Evolutionary conservation across 2,113 vertebrate genomes (phyloP), one percentile per base, ranked within the genome.

Genomic region (Entelurus aequoreus): DNA sequence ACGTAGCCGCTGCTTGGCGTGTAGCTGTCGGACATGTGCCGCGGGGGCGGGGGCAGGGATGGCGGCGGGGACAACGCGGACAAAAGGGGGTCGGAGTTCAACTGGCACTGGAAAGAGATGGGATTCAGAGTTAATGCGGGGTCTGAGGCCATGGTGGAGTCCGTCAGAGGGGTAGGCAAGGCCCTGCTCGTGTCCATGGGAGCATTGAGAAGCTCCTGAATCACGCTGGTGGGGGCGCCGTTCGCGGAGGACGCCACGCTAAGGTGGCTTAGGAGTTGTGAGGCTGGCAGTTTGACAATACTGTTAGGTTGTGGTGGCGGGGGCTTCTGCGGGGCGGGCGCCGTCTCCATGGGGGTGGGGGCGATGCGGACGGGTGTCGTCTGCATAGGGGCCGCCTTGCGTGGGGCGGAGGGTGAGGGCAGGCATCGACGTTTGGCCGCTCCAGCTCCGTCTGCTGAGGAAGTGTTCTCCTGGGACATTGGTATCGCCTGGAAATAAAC

Each of bases 401-500:
- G 6, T 38, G 66, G 1, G 70, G 81, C 0, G 40, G 58, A 49
- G 40, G 52, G 49, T 2, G 72, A 46, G 3, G 92, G 89, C 71
- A 97, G 87, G 36, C 94, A 84, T 0, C 91, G 94, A 5, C 95
- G 93, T 61, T 98, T 99, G 59, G 93, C 93, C 1, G 94, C 89
- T 77, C 92, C 90, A 12, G 68, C 92, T 63, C 91, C 93, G 1
- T 95, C 93, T 16, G 84, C 88, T 0, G 76, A 64, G 69, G 90
- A 60, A 1, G 72, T 76, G 14, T 71, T 77, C 28, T 91, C 89
- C 81, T 90, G 88, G 6, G 88, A 0, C 1, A 85, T 89, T 77
- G 89, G 89, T 58, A 93, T 89, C 8, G 91, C 92, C 93, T 96
- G 85, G 12, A 47, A 74, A 56, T 40, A 12, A 21, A 51, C 7